These are phyloP conservation scores for Pheosia tremula DNA, from an alignment of 2,888 invertebrate species.

Conservation along the genomic window DNA sequence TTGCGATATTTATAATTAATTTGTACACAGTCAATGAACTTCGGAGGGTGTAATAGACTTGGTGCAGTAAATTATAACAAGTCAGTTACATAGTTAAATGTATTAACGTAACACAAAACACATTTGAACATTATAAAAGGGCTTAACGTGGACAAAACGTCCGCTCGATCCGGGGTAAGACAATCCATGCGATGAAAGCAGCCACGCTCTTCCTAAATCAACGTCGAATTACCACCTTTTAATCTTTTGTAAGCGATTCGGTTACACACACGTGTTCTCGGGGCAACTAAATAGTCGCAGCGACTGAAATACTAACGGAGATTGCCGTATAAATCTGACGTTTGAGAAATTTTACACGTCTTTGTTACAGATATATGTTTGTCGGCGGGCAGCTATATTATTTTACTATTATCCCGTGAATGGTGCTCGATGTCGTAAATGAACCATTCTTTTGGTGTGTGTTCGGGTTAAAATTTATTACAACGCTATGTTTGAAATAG, in stretches of 20 bases:
- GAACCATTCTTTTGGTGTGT: constrained; percentile 62
- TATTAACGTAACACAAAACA: constrained; percentile 62
- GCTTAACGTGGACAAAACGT: constrained; percentile 59
- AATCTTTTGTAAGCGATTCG: constrained; percentile 79
- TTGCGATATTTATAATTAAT: no score
- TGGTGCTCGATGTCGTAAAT: constrained; percentile 70
- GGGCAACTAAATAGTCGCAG: constrained; percentile 51
- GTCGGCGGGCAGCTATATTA: constrained; percentile 64
- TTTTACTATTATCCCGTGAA: constrained; percentile 68
- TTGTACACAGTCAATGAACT: not conserved
- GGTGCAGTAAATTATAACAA: constrained; percentile 34
- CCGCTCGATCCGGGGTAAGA: constrained; percentile 63
- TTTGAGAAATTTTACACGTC: constrained; percentile 80
- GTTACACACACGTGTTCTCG: constrained; percentile 79
- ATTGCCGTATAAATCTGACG: constrained; percentile 75
- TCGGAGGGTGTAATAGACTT: constrained; percentile 22
- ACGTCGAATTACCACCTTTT: constrained; percentile 83
- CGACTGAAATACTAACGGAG: constrained; percentile 65
- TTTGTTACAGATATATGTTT: constrained; percentile 73
- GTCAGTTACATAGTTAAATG: constrained; percentile 44
- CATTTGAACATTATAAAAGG: constrained; percentile 63
- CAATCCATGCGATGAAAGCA: constrained; percentile 73
- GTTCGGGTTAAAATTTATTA: constrained; percentile 64
- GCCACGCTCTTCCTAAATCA: constrained; percentile 75
- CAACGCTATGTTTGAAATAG: constrained; percentile 51